These are phyloP conservation scores for Salmo trutta DNA, from an alignment of 2,797 vertebrate genomes.

Conservation along the genomic window DNA sequence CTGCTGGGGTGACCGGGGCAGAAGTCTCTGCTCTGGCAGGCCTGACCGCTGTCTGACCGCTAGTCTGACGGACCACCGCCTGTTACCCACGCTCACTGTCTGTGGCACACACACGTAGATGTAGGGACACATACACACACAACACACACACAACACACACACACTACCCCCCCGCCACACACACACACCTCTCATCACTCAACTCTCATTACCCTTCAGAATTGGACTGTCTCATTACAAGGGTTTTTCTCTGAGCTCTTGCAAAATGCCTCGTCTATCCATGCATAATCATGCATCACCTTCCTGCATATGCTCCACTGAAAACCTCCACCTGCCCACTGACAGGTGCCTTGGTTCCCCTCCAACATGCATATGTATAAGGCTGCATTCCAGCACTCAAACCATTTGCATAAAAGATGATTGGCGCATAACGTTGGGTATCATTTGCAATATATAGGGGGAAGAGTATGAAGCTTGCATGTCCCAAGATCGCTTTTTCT, in stretches of 20 bases:
- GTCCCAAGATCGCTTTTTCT: not conserved
- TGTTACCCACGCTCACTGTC: not conserved
- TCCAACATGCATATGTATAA: conserved; percentile 65
- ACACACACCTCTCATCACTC: not conserved
- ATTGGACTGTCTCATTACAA: conserved; percentile 19
- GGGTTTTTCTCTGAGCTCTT: conserved; percentile 28
- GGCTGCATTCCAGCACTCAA: conserved; percentile 55
- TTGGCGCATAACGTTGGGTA: conserved; percentile 49
- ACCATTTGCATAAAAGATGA: conserved; percentile 73
- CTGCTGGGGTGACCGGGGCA: conserved; percentile 39
- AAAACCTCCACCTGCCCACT: conserved; percentile 39
- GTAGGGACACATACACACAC: too few species aligned
- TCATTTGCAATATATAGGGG: conserved; percentile 67
- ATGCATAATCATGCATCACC: conserved; percentile 51
- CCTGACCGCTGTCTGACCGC: conserved; percentile 38
- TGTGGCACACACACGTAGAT: not conserved
- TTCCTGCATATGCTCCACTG: conserved; percentile 54
- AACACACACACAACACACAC: not conserved
- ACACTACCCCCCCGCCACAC: not conserved
- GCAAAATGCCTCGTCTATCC: conserved; percentile 42
- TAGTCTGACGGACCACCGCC: not conserved
- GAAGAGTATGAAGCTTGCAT: conserved; percentile 55
- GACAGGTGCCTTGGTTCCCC: conserved; percentile 61
- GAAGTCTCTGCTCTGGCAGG: conserved; percentile 18
- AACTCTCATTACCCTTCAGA: not conserved